Percentiles rank a stretch among this genome's conserved stretches.
phyloP scores from a whole-genome alignment of 2,113 vertebrate species.

The Trachemys scripta region DNA sequence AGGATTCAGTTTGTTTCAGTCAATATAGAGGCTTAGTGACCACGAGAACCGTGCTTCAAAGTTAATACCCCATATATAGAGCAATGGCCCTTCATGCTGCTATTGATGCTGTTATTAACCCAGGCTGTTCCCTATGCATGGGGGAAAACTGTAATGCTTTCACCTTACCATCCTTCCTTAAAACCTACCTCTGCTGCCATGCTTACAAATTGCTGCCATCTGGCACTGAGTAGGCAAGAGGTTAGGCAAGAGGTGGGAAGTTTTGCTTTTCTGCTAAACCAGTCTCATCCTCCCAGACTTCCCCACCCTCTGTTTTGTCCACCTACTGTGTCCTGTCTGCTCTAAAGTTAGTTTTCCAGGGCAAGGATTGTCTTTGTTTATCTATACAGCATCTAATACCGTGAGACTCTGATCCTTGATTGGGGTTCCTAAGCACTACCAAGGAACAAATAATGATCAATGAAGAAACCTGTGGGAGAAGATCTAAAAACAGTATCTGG shows the following conservation, averaged over 20 bases:
- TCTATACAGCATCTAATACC: accelerated
- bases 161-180: not conserved
- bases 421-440: not conserved
- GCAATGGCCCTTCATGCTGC: not conserved
- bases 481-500: not conserved
- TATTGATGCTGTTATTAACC: not conserved
- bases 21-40: not conserved
- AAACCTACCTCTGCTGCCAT: not conserved
- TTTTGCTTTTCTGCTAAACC: not conserved
- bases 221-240: not conserved
- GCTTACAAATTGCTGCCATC: not conserved
- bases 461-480: not conserved
- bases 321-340: not conserved
- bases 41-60: not conserved
- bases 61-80: not conserved
- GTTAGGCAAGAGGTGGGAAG: not conserved
- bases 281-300: not conserved
- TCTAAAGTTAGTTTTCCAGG: not conserved
- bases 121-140: accelerated
- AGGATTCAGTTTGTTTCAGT: not conserved
- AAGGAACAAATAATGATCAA: not conserved
- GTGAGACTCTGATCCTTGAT: not conserved
- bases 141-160: not conserved
- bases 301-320: not conserved
- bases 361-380: not conserved